Evolutionary conservation across 2,888 invertebrate species (phyloP), one percentile per base, ranked within the genome.

Genomic region (Cabera pusaria): DNA sequence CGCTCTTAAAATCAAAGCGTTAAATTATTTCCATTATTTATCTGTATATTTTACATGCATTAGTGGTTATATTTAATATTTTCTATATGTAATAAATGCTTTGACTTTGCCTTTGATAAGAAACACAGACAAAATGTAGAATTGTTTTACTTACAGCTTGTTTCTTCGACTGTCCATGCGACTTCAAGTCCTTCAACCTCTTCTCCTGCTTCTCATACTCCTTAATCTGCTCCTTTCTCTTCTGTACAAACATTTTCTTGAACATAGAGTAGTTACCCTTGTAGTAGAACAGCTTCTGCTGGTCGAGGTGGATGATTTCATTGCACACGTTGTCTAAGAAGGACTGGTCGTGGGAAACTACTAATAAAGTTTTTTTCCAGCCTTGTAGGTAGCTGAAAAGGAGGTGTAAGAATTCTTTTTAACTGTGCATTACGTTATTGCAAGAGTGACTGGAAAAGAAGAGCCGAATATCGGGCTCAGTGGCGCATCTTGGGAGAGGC

Each of bases 261-360:
- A 99, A 99, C 93, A 97, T 97, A 2, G 96, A 96, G 73, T 98
- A 98, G 80, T 98, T 98, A 46, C 99, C 99, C 83, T 97, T 97
- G 79, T 99, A 99, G 75, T 99, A 99, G 72, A 93, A 95, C 32
- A 99, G 84, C 74, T 98, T 98, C 64, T 96, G 96, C 57, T 94
- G 94, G 75, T 99, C 98, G 56, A 99, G 90, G 73, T 99, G 99
- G 46, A 99, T 96, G 52, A 99, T 96, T 88, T 99, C 99, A 38
- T 99, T 98, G 80, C 99, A 99, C 2, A 99, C 98, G 70, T 99
- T 99, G 78, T 99, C 99, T 62, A 99, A 93, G 90, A 99, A 99
- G 53, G 98, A 98, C 88, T 99, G 99, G 91, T 99, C 99, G 93
- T 99, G 99, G 64, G 99, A 99, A 5, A 99, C 99, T 41, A 99